Percentiles rank a stretch among this genome's conserved stretches.
These are phyloP conservation scores for Empidonax alnorum DNA, from an alignment of 2,113 vertebrate species.

Conservation along the genomic window DNA sequence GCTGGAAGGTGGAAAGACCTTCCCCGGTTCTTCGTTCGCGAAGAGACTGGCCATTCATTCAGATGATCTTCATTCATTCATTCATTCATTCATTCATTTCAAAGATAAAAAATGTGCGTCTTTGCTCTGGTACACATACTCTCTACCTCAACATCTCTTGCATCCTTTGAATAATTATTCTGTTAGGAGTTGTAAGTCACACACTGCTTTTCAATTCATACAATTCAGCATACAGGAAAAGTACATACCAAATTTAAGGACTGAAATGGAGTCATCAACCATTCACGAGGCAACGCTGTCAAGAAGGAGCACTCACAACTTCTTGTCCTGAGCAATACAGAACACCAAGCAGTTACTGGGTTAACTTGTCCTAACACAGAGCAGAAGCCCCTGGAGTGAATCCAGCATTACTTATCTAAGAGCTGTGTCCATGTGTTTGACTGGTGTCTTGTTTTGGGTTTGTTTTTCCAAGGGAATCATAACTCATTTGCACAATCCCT, in stretches of 20 bases:
- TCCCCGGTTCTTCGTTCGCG: no score
- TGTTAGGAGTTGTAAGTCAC: not conserved
- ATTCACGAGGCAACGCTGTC: not conserved
- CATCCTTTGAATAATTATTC: not conserved
- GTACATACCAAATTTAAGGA: not conserved
- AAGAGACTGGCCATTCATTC: no score
- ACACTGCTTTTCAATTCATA: not conserved
- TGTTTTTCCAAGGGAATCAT: slow-evolving; percentile 22
- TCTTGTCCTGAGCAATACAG: not conserved
- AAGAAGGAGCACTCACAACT: not conserved
- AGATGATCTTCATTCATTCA: no score
- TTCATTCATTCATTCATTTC: no score
- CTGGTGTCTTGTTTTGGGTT: not conserved
- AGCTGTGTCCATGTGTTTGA: not conserved
- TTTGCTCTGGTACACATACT: not conserved
- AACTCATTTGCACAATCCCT: slow-evolving; percentile 32
- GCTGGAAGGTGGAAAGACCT: no score
- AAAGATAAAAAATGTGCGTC: not conserved
- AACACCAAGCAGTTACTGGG: not conserved
- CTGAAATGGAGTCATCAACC: not conserved
- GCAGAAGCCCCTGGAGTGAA: not conserved
- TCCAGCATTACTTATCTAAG: slow-evolving; percentile 1
- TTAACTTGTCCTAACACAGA: slow-evolving; percentile 13
- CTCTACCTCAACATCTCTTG: not conserved
- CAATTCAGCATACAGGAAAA: not conserved